phyloP scores from a whole-genome alignment of 2,797 vertebrate genomes.

The Chiloscyllium punctatum region DNA sequence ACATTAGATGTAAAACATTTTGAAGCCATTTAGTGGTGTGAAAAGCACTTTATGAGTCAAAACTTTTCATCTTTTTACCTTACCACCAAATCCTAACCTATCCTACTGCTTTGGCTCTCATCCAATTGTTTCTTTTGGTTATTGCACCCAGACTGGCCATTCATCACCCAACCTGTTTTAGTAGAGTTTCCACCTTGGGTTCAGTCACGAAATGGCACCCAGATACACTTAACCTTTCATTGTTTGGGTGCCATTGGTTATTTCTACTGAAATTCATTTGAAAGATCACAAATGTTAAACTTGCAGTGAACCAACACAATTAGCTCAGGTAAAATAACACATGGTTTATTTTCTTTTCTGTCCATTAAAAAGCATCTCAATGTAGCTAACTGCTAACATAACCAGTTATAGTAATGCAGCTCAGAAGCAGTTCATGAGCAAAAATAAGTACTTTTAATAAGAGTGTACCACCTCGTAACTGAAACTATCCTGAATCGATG shows the following conservation, averaged over 20 bases:
- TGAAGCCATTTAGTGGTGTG: neutral
- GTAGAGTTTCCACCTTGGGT: neutral
- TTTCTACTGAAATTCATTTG: neutral
- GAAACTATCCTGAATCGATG: neutral
- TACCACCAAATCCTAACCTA: neutral
- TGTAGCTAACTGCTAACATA: neutral
- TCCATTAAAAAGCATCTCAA: neutral
- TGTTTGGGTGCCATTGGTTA: no score
- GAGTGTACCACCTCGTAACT: neutral
- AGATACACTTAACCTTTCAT: neutral
- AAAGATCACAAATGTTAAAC: neutral
- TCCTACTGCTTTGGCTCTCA: neutral
- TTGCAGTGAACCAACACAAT: neutral
- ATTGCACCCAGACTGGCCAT: neutral
- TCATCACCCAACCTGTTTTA: neutral
- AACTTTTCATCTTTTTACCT: neutral
- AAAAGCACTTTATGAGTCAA: neutral
- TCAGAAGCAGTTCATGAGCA: neutral
- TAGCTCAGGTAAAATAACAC: neutral
- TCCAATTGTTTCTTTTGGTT: neutral
- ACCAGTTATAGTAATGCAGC: neutral
- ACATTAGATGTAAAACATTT: neutral
- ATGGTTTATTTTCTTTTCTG: neutral
- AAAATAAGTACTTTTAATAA: neutral
- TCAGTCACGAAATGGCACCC: neutral